phyloP scores from a whole-genome alignment of 2,888 invertebrate species.

The Zele albiditarsus region DNA sequence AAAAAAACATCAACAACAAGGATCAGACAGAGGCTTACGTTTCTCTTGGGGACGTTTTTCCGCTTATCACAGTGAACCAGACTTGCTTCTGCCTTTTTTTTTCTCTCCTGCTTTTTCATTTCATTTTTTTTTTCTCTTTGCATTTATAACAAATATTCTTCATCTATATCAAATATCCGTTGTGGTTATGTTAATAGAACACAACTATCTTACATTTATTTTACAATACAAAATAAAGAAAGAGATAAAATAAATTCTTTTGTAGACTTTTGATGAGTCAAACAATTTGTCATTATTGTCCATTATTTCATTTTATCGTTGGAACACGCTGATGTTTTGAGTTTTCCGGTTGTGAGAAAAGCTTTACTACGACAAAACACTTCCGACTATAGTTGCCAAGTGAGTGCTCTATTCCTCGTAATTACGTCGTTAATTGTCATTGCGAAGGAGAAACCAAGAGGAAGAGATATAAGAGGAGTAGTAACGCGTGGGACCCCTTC shows the following conservation, averaged over 20 bases:
- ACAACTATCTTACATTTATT: background rate
- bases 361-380: slow-evolving; percentile 20
- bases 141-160: background rate
- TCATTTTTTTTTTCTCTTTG: background rate
- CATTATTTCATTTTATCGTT: slow-evolving; percentile 13
- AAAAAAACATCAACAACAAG: slow-evolving; percentile 42
- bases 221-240: background rate
- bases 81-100: slow-evolving; percentile 4
- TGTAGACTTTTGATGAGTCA: slow-evolving; percentile 18
- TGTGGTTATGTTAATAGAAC: background rate
- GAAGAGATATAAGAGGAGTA: background rate
- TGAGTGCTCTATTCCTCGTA: slow-evolving; percentile 31
- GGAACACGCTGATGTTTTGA: slow-evolving; percentile 17
- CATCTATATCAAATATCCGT: background rate
- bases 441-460: background rate
- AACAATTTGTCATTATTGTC: slow-evolving; percentile 34
- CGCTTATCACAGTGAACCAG: slow-evolving; percentile 44
- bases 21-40: slow-evolving; percentile 46
- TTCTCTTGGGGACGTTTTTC: slow-evolving; percentile 30
- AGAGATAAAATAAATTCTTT: background rate
- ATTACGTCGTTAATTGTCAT: slow-evolving; percentile 37
- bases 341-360: slow-evolving; percentile 25
- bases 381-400: slow-evolving; percentile 19
- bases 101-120: background rate
- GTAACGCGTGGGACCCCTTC: slow-evolving; percentile 14